phyloP scores from a whole-genome alignment of 2,888 invertebrate genomes.

The Thereva unica region DNA sequence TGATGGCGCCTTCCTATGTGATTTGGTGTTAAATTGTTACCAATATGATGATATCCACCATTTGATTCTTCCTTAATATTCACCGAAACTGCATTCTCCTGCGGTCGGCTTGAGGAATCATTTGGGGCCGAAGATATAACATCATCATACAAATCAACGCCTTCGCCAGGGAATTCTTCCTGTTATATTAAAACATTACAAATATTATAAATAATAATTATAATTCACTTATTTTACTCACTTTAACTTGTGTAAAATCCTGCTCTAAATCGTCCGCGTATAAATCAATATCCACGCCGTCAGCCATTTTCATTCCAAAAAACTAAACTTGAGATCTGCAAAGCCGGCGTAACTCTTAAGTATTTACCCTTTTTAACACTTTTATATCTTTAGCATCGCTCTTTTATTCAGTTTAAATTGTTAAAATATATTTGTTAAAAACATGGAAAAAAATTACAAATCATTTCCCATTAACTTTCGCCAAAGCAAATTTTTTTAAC shows the following conservation, averaged over 20 bases:
- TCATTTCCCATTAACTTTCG: too few species aligned
- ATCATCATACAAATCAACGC: slow-evolving; percentile 93
- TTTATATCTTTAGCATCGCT: background rate
- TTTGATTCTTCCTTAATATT: slow-evolving; percentile 71
- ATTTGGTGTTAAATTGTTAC: slow-evolving; percentile 70
- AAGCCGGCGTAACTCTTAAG: slow-evolving; percentile 1
- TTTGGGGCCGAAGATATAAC: slow-evolving; percentile 85
- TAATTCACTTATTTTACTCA: slow-evolving; percentile 42
- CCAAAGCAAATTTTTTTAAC: too few species aligned
- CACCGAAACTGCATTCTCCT: slow-evolving; percentile 64
- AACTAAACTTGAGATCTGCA: slow-evolving; percentile 6
- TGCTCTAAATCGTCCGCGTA: slow-evolving; percentile 96
- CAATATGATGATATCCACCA: slow-evolving; percentile 72
- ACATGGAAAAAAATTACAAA: too few species aligned
- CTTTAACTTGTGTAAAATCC: slow-evolving; percentile 80
- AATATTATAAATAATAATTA: background rate
- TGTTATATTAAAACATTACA: slow-evolving; percentile 42
- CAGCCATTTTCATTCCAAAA: slow-evolving; percentile 73
- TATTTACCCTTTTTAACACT: background rate
- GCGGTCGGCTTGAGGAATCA: slow-evolving; percentile 60
- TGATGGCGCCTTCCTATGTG: slow-evolving; percentile 80
- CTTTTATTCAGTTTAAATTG: too few species aligned
- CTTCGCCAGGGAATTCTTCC: slow-evolving; percentile 62
- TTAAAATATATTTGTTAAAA: too few species aligned
- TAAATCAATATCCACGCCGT: slow-evolving; percentile 94